phyloP scores from a whole-genome alignment of 1,140 invertebrate species.

The Tenebrio molitor region DNA sequence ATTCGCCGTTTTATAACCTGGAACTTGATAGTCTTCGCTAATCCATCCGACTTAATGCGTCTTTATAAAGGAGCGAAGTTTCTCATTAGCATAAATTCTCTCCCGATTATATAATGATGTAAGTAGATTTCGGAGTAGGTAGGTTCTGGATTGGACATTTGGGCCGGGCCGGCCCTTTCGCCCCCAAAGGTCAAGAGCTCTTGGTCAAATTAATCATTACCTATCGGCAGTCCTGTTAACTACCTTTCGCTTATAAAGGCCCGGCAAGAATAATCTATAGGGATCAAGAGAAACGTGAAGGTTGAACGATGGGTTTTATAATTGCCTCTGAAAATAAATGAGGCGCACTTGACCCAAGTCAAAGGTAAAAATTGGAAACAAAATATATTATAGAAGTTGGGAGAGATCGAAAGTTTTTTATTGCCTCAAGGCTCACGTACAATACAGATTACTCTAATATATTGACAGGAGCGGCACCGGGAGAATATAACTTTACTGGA shows the following conservation, averaged over 20 bases:
- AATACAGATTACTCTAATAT: conserved; percentile 38
- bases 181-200: conserved; percentile 13
- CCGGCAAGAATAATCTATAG: conserved; percentile 9
- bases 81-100: conserved; percentile 10
- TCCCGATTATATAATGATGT: conserved; percentile 1
- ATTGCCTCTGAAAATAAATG: conserved; percentile 16
- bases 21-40: conserved; percentile 1
- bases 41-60: not conserved
- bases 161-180: conserved; percentile 1
- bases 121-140: conserved; percentile 3
- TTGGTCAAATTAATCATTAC: conserved; percentile 34
- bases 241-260: conserved; percentile 22
- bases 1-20: conserved; percentile 2
- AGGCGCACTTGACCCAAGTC: conserved; percentile 17
- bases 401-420: conserved; percentile 28
- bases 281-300: conserved; percentile 18
- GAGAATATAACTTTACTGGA: conserved; percentile 22
- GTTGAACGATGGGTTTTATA: conserved; percentile 31
- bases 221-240: conserved; percentile 29
- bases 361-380: conserved; percentile 26
- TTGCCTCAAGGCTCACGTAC: conserved; percentile 20
- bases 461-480: conserved; percentile 19
- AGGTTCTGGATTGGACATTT: conserved; percentile 3
- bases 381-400: conserved; percentile 14
- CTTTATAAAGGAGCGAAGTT: not conserved